phyloP scores from a whole-genome alignment of 2,113 vertebrate genomes.

The Todiramphus chloris region DNA sequence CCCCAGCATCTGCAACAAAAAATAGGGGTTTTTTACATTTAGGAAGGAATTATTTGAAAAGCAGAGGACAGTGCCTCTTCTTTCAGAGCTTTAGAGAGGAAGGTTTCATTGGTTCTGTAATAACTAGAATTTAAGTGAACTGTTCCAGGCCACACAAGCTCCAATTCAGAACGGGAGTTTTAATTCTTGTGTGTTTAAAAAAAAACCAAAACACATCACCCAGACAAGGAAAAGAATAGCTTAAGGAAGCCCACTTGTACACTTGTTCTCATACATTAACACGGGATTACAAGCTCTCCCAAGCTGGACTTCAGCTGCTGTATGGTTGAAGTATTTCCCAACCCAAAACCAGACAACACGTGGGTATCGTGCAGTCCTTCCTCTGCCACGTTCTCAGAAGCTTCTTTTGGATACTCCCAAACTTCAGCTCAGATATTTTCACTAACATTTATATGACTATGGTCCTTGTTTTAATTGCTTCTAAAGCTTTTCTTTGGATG shows the following conservation, averaged over 20 bases:
- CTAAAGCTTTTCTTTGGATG: neutral
- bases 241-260: neutral
- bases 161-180: neutral
- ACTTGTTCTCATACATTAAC: neutral
- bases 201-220: neutral
- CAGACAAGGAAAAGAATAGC: neutral
- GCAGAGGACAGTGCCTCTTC: neutral
- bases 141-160: neutral
- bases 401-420: neutral
- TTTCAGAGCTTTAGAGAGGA: neutral
- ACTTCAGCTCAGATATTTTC: neutral
- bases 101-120: neutral
- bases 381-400: neutral
- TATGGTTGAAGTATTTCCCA: neutral
- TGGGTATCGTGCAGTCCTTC: neutral
- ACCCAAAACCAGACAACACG: fast-evolving
- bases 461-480: neutral
- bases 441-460: neutral
- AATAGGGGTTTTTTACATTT: neutral
- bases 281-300: neutral
- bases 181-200: neutral
- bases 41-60: neutral
- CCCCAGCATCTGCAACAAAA: neutral
- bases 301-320: neutral
- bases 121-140: neutral